Evolutionary conservation across 2,113 vertebrate species (phyloP).

Genomic region (Chrysochloris asiatica): DNA sequence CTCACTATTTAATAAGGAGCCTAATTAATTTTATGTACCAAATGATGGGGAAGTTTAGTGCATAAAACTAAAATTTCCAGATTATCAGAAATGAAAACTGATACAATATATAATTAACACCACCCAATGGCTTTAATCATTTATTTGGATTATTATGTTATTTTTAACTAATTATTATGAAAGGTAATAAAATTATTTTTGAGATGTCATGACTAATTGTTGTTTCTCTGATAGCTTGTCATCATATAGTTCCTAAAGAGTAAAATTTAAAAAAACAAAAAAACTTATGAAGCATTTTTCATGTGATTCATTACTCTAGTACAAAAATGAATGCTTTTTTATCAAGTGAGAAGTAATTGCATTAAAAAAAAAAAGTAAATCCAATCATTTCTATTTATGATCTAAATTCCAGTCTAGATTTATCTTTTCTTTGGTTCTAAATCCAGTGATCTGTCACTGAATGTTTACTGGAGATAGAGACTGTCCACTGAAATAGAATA

Average conservation of each 20-base stretch:
- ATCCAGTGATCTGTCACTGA: neutral
- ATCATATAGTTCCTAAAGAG: neutral
- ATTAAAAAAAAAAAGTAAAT: neutral
- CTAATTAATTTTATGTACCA: slow-evolving; percentile 28
- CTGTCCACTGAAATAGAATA: neutral
- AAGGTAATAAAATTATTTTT: slow-evolving; percentile 1
- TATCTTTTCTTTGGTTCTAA: slow-evolving; percentile 14
- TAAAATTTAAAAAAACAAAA: neutral
- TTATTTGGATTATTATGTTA: slow-evolving; percentile 54
- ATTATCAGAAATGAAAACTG: slow-evolving; percentile 5
- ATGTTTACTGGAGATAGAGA: neutral
- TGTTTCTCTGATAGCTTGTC: neutral
- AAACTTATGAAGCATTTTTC: neutral
- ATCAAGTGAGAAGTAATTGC: neutral
- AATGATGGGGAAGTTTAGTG: neutral
- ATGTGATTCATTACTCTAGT: neutral
- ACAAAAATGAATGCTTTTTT: neutral
- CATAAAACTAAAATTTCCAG: slow-evolving; percentile 8
- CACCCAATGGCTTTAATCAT: neutral
- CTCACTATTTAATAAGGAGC: neutral
- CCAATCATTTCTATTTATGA: neutral
- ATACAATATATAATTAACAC: neutral
- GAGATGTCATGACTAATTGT: neutral
- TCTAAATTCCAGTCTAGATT: neutral
- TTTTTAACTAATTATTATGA: slow-evolving; percentile 35